phyloP scores from a whole-genome alignment of 2,888 invertebrate genomes.

The Heteropelma amictum region DNA sequence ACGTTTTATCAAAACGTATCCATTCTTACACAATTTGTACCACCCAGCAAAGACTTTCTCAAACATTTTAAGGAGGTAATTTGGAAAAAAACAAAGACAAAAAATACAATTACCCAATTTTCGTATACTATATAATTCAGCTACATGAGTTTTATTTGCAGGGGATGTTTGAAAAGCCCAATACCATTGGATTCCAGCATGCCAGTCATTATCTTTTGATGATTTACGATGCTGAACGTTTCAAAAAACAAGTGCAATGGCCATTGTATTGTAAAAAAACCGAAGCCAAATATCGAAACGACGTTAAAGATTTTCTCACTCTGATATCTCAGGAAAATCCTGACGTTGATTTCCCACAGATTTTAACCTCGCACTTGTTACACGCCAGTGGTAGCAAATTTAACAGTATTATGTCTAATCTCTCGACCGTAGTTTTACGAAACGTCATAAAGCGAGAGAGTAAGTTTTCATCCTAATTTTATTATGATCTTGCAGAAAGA shows the following conservation, averaged over 20 bases:
- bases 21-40: conserved; percentile 67
- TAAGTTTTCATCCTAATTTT: conserved; percentile 48
- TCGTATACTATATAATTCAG: background rate
- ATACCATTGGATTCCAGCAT: conserved; percentile 71
- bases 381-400: conserved; percentile 73
- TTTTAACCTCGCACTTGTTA: conserved; percentile 70
- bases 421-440: conserved; percentile 69
- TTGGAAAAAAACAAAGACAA: background rate
- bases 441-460: conserved; percentile 65
- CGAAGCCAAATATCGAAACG: conserved; percentile 71
- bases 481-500: background rate
- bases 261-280: conserved; percentile 71
- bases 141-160: conserved; percentile 51
- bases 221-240: conserved; percentile 68
- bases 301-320: conserved; percentile 68
- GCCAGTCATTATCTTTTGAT: conserved; percentile 70
- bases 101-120: background rate
- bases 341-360: conserved; percentile 70
- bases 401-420: conserved; percentile 71
- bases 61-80: conserved; percentile 67
- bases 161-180: conserved; percentile 76
- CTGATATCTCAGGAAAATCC: conserved; percentile 68
- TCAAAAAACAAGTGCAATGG: conserved; percentile 70
- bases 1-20: conserved; percentile 70
- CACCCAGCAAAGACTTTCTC: conserved; percentile 69